Percentiles rank a stretch among this genome's conserved stretches.
Evolutionary conservation across 2,888 invertebrate species (phyloP).

Genomic region (Drosophila hamatofila): DNA sequence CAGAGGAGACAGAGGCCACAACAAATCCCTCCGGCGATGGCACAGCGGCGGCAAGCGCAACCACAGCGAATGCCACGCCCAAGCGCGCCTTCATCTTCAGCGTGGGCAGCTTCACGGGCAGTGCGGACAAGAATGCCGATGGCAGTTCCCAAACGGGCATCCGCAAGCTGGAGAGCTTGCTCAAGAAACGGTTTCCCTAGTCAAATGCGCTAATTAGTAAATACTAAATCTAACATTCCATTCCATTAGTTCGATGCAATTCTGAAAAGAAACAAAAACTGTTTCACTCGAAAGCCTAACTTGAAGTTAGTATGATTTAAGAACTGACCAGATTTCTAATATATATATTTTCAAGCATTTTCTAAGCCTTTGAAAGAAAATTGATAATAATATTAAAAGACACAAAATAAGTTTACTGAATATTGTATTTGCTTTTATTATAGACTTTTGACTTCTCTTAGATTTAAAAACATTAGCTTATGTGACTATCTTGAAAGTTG

Average conservation of each 20-base stretch:
- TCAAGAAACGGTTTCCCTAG: conserved; percentile 86
- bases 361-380: neutral
- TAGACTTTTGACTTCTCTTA: conserved; percentile 62
- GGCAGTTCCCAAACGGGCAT: conserved; percentile 82
- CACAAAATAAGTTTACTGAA: conserved; percentile 10
- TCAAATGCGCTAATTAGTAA: conserved; percentile 27
- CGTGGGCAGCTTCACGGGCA: conserved; percentile 82
- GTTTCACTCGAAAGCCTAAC: conserved; percentile 4
- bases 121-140: conserved; percentile 77
- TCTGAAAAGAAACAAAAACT: neutral
- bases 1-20: conserved; percentile 39
- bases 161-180: conserved; percentile 86
- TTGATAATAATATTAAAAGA: conserved; percentile 5
- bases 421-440: conserved; percentile 51
- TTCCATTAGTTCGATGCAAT: conserved; percentile 50
- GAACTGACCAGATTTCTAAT: conserved; percentile 10
- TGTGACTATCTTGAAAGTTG: conserved; percentile 63
- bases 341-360: neutral
- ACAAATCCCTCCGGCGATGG: conserved; percentile 32
- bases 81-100: conserved; percentile 83
- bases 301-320: neutral
- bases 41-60: conserved; percentile 34
- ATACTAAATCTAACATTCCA: conserved; percentile 52
- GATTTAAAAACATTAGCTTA: conserved; percentile 61
- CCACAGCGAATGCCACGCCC: conserved; percentile 71